Conservation (phyloP, 2,797 vertebrate species). For the Sebastes oblongus region DNA sequence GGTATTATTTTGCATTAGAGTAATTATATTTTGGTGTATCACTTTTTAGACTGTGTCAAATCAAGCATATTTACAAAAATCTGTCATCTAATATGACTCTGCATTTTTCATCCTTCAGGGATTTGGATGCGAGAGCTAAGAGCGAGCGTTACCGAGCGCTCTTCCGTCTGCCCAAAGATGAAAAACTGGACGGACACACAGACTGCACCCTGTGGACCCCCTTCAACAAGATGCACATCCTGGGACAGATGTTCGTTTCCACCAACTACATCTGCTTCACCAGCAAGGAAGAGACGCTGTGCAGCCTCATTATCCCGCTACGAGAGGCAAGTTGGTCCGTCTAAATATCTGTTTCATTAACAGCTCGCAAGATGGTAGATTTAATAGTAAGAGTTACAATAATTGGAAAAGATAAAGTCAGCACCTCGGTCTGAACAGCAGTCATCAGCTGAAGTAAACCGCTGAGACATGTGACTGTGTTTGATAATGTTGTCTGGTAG, state of each 20-base stretch:
- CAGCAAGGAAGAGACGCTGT: constrained; percentile 95
- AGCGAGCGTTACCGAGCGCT: constrained; percentile 93
- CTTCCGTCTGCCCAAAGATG: constrained; percentile 96
- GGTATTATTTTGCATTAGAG: background rate
- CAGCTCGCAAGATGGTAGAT: background rate
- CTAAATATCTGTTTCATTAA: background rate
- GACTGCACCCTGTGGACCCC: constrained; percentile 98
- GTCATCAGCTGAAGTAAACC: background rate
- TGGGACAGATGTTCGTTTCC: constrained; percentile 99
- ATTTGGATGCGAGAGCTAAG: constrained; percentile 96
- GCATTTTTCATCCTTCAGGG: constrained; percentile 75
- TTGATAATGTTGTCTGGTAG: background rate
- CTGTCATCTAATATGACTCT: background rate
- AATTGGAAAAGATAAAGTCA: background rate
- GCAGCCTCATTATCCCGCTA: constrained; percentile 96
- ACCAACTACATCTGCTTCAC: constrained; percentile 99
- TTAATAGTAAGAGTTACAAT: background rate
- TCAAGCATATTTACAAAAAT: background rate
- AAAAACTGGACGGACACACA: constrained; percentile 96
- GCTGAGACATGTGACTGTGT: background rate
- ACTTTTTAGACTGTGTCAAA: background rate
- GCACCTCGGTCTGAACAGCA: background rate
- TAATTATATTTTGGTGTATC: background rate
- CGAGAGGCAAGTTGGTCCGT: constrained; percentile 85
- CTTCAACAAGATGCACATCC: constrained; percentile 97